phyloP scores from a whole-genome alignment of 2,888 invertebrate species.

The Cerastis rubricosa region DNA sequence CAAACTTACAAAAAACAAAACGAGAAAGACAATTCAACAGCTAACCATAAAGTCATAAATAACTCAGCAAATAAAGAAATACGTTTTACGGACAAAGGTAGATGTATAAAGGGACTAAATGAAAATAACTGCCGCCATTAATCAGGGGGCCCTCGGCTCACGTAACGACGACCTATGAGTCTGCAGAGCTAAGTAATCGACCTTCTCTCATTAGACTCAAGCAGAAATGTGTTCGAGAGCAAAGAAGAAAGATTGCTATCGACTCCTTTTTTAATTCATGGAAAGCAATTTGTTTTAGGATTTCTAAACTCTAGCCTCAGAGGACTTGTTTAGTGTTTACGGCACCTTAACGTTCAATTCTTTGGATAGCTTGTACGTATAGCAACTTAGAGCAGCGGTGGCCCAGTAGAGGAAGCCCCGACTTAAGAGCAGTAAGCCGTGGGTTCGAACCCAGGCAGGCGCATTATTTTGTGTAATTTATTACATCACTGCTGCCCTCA shows the following conservation, averaged over 20 bases:
- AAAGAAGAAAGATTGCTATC: conserved; percentile 8
- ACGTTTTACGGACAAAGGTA: conserved; percentile 56
- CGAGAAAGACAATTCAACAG: background rate
- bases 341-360: too few relatives aligned
- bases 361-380: too few relatives aligned
- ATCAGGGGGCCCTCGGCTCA: conserved; percentile 76
- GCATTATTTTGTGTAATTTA: too few relatives aligned
- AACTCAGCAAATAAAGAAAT: conserved; percentile 60
- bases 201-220: conserved; percentile 65
- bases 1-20: background rate
- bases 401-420: too few relatives aligned
- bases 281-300: background rate
- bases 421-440: too few relatives aligned
- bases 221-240: conserved; percentile 26
- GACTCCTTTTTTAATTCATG: background rate
- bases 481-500: too few relatives aligned
- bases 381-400: too few relatives aligned
- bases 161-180: conserved; percentile 68
- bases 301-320: background rate
- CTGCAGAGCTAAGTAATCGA: conserved; percentile 64
- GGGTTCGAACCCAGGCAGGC: too few relatives aligned
- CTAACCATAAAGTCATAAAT: conserved; percentile 21
- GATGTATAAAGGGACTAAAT: conserved; percentile 72
- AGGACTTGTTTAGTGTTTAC: background rate
- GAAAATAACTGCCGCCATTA: conserved; percentile 83